Base-by-base conservation (phyloP, 30 jellyfish, hydroid and myxozoan species). In the Cassiopea xamachana region DNA sequence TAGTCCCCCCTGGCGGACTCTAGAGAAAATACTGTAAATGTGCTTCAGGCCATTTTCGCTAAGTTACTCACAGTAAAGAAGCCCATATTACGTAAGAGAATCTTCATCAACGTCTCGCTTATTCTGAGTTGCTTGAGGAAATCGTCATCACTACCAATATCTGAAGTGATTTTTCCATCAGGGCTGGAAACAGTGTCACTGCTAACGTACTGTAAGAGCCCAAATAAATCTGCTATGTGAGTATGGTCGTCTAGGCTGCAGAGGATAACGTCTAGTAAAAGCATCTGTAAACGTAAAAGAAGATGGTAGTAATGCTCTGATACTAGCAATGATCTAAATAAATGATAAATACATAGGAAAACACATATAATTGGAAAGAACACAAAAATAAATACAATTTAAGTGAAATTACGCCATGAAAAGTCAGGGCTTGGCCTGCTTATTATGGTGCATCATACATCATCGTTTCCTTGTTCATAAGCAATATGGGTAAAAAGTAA, bases 181-280 rank as follows among this genome's bases (percentile, higher is more conserved):
- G 80, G 80, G 55, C 80, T 71, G n/a, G 51, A 27, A 1, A 55
- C 1, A 27, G 80, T 55, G 27, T 71, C 80, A 7, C 73, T 17
- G 75, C 39, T 55, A 68, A 43, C 43, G 43, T 45, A 59, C 43
- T 70, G 61, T 7, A 58, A 47, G 46, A 82, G 87, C 44, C 97
- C 98, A 73, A 94, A 87, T 64, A 94, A 70, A 12, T 94, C 91
- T 4, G 97, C 74, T 17, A 94, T 86, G 27, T 84, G 87, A 10
- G 46, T 51, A 59, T 94, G 90, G 62, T 90, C 93, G 39, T 79
- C 78, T 3, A 94, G 27, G 76, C 97, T 94, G 60, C 77, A 80
- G 77, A 94, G 86, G 18, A 94, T 64, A 67, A 94, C 92, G 18
- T 84, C 95, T 1, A 94, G 94, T 69, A 67, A 93, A 27, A 94